Evolutionary conservation across 2,113 vertebrate genomes (phyloP).

Genomic region (Hypanus sabinus): DNA sequence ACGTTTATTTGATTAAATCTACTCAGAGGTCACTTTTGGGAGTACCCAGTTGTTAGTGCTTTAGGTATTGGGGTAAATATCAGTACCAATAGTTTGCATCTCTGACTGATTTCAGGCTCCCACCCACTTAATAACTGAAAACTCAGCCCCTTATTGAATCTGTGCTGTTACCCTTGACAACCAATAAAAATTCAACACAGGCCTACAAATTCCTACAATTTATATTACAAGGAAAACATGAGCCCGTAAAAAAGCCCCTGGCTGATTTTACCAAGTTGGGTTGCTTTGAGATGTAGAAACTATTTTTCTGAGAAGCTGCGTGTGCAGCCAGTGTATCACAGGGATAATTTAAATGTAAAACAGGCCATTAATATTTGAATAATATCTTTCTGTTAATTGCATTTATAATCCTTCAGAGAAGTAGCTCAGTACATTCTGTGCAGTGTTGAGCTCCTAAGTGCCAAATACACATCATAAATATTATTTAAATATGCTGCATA

Average conservation of each 20-base stretch:
- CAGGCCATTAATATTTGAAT: background rate
- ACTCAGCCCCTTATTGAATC: background rate
- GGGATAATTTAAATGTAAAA: background rate
- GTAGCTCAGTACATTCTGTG: background rate
- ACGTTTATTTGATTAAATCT: background rate
- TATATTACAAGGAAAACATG: background rate
- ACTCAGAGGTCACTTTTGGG: background rate
- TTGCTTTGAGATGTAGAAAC: background rate
- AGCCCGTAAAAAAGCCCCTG: background rate
- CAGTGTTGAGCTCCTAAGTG: background rate
- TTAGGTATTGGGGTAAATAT: too few relatives aligned
- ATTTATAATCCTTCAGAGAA: background rate
- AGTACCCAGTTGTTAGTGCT: background rate
- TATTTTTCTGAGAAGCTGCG: background rate
- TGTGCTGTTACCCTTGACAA: background rate
- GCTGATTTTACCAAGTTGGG: background rate
- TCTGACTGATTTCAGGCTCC: background rate
- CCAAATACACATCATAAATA: too few relatives aligned
- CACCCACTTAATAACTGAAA: background rate
- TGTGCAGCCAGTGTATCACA: background rate
- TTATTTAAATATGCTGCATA: too few relatives aligned
- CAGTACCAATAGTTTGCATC: background rate
- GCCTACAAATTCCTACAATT: background rate
- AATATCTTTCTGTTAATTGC: conserved; percentile 4
- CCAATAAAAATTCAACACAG: background rate